Evolutionary conservation across 2,797 vertebrate species (phyloP).

Genomic region (Gorsachius magnificus): DNA sequence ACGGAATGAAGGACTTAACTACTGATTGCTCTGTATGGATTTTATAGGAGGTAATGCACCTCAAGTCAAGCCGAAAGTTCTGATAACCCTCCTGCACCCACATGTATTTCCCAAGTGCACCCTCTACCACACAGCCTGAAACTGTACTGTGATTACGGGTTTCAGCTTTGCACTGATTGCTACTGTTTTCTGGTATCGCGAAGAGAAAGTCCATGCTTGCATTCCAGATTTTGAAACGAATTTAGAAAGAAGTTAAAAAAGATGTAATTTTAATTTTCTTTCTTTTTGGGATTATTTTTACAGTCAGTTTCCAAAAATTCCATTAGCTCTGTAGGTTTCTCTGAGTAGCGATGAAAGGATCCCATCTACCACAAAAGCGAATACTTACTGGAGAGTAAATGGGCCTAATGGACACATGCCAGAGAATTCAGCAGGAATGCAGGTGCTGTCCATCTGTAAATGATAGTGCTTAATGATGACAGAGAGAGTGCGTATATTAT

Average conservation of each 20-base stretch:
- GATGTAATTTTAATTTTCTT: not conserved
- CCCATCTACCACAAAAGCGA: not conserved
- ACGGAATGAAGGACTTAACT: not conserved
- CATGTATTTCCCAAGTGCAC: not conserved
- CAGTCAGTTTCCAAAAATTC: not conserved
- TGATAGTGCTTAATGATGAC: not conserved
- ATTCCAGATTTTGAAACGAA: not conserved
- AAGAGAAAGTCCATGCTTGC: not conserved
- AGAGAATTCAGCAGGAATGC: constrained; percentile 34
- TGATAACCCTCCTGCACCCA: not conserved
- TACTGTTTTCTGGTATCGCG: not conserved
- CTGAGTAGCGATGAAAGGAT: constrained; percentile 4
- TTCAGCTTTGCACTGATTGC: not conserved
- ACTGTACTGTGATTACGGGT: not conserved
- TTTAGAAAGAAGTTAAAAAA: not conserved
- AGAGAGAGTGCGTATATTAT: not conserved
- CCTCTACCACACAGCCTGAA: not conserved
- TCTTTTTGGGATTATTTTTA: not conserved
- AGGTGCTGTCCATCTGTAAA: not conserved
- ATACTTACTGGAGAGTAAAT: constrained; percentile 46
- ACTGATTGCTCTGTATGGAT: not conserved
- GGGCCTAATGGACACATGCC: constrained; percentile 27
- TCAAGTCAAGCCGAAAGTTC: not conserved
- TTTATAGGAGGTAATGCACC: not conserved
- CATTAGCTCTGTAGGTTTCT: constrained; percentile 20